Evolutionary conservation across 2,797 vertebrate species (phyloP), one percentile per base, ranked within the genome.

Genomic region (Gymnoscopelus microlampas): DNA sequence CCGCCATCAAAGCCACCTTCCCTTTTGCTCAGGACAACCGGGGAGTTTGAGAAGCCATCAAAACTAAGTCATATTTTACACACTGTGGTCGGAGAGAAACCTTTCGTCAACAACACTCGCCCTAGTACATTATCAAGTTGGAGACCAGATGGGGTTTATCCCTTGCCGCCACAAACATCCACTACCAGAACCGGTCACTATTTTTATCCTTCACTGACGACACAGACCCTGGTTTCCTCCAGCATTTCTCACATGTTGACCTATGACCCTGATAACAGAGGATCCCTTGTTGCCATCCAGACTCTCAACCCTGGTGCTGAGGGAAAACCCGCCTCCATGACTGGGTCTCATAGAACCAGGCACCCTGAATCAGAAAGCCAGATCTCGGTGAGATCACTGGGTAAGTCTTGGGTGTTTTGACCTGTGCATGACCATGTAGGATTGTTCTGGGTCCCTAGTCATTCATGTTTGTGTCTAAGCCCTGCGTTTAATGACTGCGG

Each of bases 381-480:
- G 12, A 13, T 23, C 61, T 10, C 66, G 55, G 63, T 71, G 84
- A 69, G 79, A 62, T 82, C 85, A 84, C 62, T 51, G 79, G 72
- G 79, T 79, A 69, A 26, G 82, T 83, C 82, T 83, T 76, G 71
- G 82, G 63, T 48, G 63, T 66, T 12, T 53, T 71, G 50, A 79
- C 75, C 8, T 53, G 81, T 62, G 54, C 76, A 68, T 84, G 81
- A 90, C 88, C 85, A 59, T 50, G 53, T 59, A 70, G 71, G 73
- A 79, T 86, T 90, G 89, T 89, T 90, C 77, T 70, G 24, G 81
- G 4, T 49, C 60, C 54, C 80, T 74, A 74, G 76, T 87, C 85
- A 84, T 74, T 68, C 63, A 53, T 60, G 57, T 60, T 29, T 60
- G 48, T 55, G 50, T 68, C 48, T 19, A 71, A 56, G 70, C 82